Conservation (phyloP, 2,113 vertebrate genomes). For the Pomatostomus ruficeps region DNA sequence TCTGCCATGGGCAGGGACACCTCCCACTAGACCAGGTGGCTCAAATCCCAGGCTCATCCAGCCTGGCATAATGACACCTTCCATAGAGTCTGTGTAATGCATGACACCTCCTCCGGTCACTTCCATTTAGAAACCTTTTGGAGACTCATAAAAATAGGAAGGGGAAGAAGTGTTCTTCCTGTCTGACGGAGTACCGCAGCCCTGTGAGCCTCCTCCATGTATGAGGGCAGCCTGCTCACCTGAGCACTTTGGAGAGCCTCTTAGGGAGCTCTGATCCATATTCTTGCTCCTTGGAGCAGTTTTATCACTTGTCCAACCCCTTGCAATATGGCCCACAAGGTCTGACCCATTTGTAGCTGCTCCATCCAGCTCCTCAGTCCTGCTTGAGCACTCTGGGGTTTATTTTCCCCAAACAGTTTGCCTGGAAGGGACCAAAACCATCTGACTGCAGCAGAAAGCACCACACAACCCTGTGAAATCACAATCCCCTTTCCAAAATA, state of each 20-base stretch:
- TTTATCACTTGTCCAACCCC: background rate
- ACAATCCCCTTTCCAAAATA: background rate
- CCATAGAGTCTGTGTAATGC: background rate
- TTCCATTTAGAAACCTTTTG: background rate
- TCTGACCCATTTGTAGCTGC: background rate
- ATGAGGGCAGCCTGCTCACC: background rate
- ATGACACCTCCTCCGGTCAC: background rate
- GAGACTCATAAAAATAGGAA: background rate
- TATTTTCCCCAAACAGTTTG: background rate
- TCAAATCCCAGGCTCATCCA: background rate
- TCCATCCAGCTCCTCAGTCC: background rate
- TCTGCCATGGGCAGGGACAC: background rate
- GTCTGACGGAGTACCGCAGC: background rate
- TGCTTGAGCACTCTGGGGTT: background rate
- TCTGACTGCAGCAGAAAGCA: background rate
- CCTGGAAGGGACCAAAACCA: background rate
- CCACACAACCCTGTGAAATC: background rate
- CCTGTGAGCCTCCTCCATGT: accelerated
- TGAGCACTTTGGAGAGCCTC: background rate
- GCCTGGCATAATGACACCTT: background rate
- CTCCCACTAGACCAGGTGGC: background rate
- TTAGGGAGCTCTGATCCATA: background rate
- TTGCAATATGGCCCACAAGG: background rate
- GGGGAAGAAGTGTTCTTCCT: background rate
- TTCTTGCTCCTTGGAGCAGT: background rate